phyloP scores from a whole-genome alignment of 2,888 invertebrate genomes.

The Notodonta dromedarius region DNA sequence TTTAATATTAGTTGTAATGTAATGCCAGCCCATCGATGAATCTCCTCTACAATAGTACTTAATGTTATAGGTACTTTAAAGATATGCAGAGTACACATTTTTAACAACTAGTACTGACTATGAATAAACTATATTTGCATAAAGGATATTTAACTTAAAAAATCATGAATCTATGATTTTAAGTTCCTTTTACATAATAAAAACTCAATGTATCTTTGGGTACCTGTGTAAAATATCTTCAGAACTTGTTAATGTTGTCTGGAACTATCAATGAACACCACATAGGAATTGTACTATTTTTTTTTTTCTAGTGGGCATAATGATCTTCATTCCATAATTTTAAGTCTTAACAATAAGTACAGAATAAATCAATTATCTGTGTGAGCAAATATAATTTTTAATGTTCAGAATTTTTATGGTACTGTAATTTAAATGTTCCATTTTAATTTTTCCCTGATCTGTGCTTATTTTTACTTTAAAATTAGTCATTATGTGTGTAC shows the following conservation, averaged over 20 bases:
- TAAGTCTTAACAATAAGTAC: slow-evolving; percentile 25
- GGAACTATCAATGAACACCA: slow-evolving; percentile 24
- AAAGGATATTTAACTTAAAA: too few relatives aligned
- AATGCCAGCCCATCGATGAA: slow-evolving; percentile 46
- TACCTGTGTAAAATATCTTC: background rate
- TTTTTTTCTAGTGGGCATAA: slow-evolving; percentile 48
- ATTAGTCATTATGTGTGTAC: slow-evolving; percentile 30
- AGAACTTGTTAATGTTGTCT: slow-evolving; percentile 23
- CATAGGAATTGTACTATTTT: slow-evolving; percentile 22
- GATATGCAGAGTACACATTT: background rate
- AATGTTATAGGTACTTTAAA: background rate
- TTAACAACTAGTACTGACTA: too few relatives aligned
- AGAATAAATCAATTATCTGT: background rate
- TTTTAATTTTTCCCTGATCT: slow-evolving; percentile 13
- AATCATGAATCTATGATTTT: too few relatives aligned
- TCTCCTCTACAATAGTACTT: slow-evolving; percentile 18
- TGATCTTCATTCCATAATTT: slow-evolving; percentile 64
- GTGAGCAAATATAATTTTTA: background rate
- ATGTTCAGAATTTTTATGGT: too few relatives aligned
- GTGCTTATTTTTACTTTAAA: slow-evolving; percentile 19
- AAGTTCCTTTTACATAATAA: too few relatives aligned
- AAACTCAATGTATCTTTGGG: background rate
- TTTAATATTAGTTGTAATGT: slow-evolving; percentile 53
- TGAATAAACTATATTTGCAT: too few relatives aligned
- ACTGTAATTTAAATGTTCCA: too few relatives aligned